Evolutionary conservation across 2,888 invertebrate genomes (phyloP).

Genomic region (Tanytarsus gracilentus): DNA sequence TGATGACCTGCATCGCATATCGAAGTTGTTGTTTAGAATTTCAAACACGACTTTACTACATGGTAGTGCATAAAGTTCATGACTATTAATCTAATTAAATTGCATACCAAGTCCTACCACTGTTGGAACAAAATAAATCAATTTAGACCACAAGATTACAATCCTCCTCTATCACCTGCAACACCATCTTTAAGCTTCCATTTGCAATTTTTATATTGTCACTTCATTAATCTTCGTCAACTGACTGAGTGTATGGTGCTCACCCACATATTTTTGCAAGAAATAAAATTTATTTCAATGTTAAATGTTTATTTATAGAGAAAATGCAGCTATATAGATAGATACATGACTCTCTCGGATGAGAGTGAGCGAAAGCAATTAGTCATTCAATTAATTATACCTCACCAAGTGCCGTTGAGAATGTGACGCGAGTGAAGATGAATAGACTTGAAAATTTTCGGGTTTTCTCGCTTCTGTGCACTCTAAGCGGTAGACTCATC

Average conservation of each 20-base stretch:
- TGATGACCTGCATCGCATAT: neutral
- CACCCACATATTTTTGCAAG: neutral
- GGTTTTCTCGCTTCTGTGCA: neutral
- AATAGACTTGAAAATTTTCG: constrained; percentile 3
- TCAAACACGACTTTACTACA: neutral
- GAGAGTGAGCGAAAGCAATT: constrained; percentile 3
- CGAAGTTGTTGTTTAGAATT: neutral
- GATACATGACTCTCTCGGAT: neutral
- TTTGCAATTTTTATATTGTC: constrained; percentile 15
- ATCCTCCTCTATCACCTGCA: neutral
- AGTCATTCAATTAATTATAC: constrained; percentile 26
- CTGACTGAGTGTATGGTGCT: too few species aligned
- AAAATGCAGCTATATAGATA: neutral
- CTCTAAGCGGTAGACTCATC: neutral
- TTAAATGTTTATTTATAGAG: constrained; percentile 17
- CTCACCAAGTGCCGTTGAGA: neutral
- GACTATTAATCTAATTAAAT: constrained; percentile 15
- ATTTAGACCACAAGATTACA: neutral
- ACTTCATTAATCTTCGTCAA: constrained; percentile 29
- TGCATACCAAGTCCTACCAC: neutral
- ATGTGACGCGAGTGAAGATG: constrained; percentile 5
- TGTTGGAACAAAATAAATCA: constrained; percentile 1
- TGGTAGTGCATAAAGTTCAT: constrained; percentile 1
- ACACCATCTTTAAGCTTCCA: too few species aligned
- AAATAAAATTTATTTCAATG: constrained; percentile 11